phyloP scores from a whole-genome alignment of 1,140 invertebrate species.

The Drosophila ironensis region DNA sequence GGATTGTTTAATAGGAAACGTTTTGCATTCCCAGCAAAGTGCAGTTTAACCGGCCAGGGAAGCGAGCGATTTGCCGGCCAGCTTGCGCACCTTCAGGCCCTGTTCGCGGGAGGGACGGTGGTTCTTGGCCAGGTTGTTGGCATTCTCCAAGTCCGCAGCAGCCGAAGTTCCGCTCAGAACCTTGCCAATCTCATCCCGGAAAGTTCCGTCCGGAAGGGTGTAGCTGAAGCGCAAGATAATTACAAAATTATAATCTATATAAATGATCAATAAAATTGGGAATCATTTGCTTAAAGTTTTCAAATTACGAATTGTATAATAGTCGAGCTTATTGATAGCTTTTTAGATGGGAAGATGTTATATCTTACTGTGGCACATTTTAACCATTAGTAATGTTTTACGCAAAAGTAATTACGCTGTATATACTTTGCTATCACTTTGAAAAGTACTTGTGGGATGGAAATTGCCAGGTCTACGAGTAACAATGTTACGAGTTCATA shows the following conservation, averaged over 20 bases:
- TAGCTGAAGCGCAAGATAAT: slow-evolving; percentile 57
- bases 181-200: slow-evolving; percentile 61
- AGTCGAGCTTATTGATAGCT: too few relatives aligned
- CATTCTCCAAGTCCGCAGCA: slow-evolving; percentile 54
- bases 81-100: slow-evolving; percentile 69
- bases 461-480: too few relatives aligned
- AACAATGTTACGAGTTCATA: too few relatives aligned
- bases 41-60: slow-evolving; percentile 64
- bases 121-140: slow-evolving; percentile 53
- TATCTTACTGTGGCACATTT: too few relatives aligned
- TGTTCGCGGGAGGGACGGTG: slow-evolving; percentile 48
- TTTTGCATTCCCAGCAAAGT: neutral
- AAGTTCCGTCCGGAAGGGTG: slow-evolving; percentile 59
- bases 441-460: too few relatives aligned
- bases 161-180: slow-evolving; percentile 50
- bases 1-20: neutral
- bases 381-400: too few relatives aligned
- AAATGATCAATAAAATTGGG: neutral
- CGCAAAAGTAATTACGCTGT: too few relatives aligned
- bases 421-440: too few relatives aligned
- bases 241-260: neutral
- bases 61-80: slow-evolving; percentile 67
- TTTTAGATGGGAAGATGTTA: too few relatives aligned
- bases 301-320: too few relatives aligned
- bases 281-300: too few relatives aligned